Evolutionary conservation across 2,113 vertebrate species (phyloP), one percentile per base, ranked within the genome.

Genomic region (Baryphthengus martii): DNA sequence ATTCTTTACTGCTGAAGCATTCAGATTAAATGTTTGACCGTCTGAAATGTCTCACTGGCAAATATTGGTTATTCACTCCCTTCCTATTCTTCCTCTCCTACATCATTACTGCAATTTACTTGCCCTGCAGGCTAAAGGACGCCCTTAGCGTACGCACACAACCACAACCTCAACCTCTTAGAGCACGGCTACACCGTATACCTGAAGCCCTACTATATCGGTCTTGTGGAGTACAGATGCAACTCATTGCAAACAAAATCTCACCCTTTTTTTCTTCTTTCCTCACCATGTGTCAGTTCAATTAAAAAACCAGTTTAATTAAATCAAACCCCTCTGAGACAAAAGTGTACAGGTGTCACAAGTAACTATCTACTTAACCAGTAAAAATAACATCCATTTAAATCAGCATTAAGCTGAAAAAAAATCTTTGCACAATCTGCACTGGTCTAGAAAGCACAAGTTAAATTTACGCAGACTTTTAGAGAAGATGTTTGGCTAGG

Each of bases 281-380:
- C 2, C 1, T 63, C 3, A n/a, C 6, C 24, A 56, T 0, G 0
- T 17, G 10, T 37, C 31, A 78, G 55, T 49, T 67, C 25, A 45
- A 74, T 8, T 53, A 7, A 62, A 82, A 86, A 76, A 3, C 3
- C 29, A 47, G 10, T 62, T 88, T 29, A 62, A 80, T 40, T 70
- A 90, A 80, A 45, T 21, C n/a, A 76, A 83, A 76, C 17, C 3
- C 8, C 19, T 33, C 40, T 7, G 16, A 62, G 53, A 68, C 10
- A 45, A 78, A 81, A 72, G 28, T 4, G 11, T 67, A 13, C 11
- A 35, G 14, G 25, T 59, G 7, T 52, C 67, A 76, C 28, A 82
- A 65, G 35, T 39, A 66, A 59, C 7, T 55, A 4, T 17, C 26
- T 61, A 20, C 19, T 65, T 78, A 79, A 79, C 6, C 31, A 40